Base-by-base conservation (phyloP, 2,888 invertebrate genomes). In the Dryobota labecula region DNA sequence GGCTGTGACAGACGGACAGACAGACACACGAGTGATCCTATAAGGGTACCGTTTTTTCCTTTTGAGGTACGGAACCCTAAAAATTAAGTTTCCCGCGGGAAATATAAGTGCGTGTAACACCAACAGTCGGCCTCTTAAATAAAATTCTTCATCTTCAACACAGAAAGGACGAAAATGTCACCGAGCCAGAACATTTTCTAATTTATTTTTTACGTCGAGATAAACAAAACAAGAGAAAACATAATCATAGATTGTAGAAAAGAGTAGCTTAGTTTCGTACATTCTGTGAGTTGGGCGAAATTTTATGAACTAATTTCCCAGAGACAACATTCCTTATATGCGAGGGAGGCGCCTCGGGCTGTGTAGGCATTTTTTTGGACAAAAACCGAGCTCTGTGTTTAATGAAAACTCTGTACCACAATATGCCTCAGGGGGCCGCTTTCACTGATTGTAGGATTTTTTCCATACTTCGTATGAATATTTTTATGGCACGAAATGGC, bases 231-330 rank as follows among this genome's bases (percentile, higher is more conserved):
- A 74, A 84, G 51, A 73, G 69, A 83, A 85, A 88, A 87, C 73
- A 80, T 88, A 86, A 84, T 87, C 85, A 87, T 87, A 86, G 81
- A 83, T 83, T 85, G 78, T 85, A 84, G 76, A 86, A 82, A 81
- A 86, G 85, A 86, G 87, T 82, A 60, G 72, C 78, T 75, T 74
- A 76, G 87, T 86, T 88, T 82, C 84, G 79, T 86, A 88, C 85
- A 89, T 89, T 89, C 87, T 84, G 84, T 84, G 87, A 84, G 89
- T 88, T 88, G 88, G 89, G 87, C 85, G 89, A 92, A 90, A 93
- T 93, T 95, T 94, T 93, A 94, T 94, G 92, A 94, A 94, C 94
- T 94, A 95, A 95, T 95, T 95, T 94, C 90, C 92, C 92, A 89
- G 91, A 90, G 93, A 93, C 93, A 93, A 95, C 94, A 94, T 94